Base-by-base conservation (phyloP, 2,888 invertebrate genomes). In the Lamproptera curius region DNA sequence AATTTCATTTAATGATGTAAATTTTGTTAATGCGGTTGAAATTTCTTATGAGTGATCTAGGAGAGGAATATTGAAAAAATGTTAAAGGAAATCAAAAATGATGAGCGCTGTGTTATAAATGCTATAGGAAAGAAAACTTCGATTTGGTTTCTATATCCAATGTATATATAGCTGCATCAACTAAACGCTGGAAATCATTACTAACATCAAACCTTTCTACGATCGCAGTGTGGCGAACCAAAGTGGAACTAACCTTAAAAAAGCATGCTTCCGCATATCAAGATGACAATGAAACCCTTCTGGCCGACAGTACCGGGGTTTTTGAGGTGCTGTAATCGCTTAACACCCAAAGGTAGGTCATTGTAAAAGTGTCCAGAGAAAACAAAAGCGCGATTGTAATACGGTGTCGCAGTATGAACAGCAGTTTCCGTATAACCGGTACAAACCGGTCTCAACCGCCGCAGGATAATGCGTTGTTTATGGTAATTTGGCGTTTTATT, bases 401-500 rank as follows among this genome's bases (percentile, higher is more conserved):
- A 60, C 65, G 80, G 83, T 80, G 85, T 84, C 70, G 67, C 76
- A 64, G 73, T 68, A 73, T 67, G 70, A 73, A 73, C 67, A 63
- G 65, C 70, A 65, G 73, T 78, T 77, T 84, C 84, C 83, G 76
- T 74, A 67, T 56, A 81, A 83, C 84, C 69, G 71, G 84, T 78
- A 67, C 54, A 11, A 63, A 76, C 81, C 69, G 73, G 81, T 82
- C 71, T 60, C 57, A 73, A 73, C 76, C 73, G 78, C 73, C 71
- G 65, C 58, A 60, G 60, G 58, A 74, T 84, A 82, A 84, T 83
- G 79, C 70, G 67, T 77, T 87, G 86, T 86, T 86, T 85, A 87
- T 86, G 86, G 85, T 86, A 87, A 87, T 87, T 84, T 85, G 67
- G 76, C 62, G 58, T 66, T 76, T 73, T 84, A 76, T 82, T 80